A percentile compares a stretch with the other conserved stretches of the same genome.
Evolutionary conservation across 1,140 invertebrate genomes (phyloP).

Genomic region (Acromyrmex heyeri): DNA sequence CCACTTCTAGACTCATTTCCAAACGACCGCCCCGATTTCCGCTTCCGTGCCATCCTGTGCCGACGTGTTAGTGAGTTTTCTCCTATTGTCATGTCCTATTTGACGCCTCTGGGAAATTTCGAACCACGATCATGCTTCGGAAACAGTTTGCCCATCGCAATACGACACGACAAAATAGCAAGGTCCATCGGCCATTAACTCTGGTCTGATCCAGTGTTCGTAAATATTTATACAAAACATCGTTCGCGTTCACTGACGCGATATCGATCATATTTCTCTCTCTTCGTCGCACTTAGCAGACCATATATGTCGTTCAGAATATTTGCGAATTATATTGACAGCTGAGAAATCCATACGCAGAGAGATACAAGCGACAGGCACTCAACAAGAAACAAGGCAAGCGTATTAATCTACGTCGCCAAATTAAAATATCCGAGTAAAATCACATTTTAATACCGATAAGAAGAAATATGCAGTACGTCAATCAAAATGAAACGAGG

Average conservation of each 20-base stretch:
- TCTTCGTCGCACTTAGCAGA: background rate
- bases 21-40: constrained; percentile 19
- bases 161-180: constrained; percentile 19
- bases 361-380: background rate
- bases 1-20: constrained; percentile 36
- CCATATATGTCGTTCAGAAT: background rate
- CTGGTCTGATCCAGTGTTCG: constrained; percentile 4
- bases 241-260: background rate
- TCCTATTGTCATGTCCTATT: constrained; percentile 34
- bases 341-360: background rate
- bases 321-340: constrained; percentile 19
- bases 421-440: constrained; percentile 20
- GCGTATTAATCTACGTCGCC: background rate
- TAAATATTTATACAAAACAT: constrained; percentile 54
- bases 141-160: constrained; percentile 26
- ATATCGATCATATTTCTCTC: constrained; percentile 29
- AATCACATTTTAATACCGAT: constrained; percentile 12
- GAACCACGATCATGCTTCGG: constrained; percentile 6
- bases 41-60: background rate
- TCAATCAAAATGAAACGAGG: constrained; percentile 18
- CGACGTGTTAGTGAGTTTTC: constrained; percentile 5
- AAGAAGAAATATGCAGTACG: background rate
- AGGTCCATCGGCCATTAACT: constrained; percentile 33
- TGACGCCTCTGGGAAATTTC: constrained; percentile 45
- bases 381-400: background rate